Evolutionary conservation across 2,797 vertebrate genomes (phyloP).

Genomic region (Pterois miles): DNA sequence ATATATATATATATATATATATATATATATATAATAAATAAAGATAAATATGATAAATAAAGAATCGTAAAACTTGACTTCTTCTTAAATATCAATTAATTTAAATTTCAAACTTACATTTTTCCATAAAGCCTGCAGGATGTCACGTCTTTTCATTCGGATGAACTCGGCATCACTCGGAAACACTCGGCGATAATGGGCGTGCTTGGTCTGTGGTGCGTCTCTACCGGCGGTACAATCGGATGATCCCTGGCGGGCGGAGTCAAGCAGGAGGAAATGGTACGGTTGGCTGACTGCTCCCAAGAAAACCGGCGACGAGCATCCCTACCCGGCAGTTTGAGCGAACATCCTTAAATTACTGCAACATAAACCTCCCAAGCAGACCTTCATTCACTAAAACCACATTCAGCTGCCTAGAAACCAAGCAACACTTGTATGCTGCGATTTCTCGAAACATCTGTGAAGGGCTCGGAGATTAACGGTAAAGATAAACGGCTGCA

Average conservation of each 20-base stretch:
- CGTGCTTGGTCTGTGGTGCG: conserved; percentile 43
- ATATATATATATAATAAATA: no score
- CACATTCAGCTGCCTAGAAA: background rate
- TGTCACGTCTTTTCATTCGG: background rate
- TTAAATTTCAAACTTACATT: no score
- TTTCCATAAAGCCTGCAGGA: background rate
- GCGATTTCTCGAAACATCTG: conserved; percentile 9
- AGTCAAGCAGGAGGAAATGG: conserved; percentile 75
- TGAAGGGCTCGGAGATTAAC: conserved; percentile 55
- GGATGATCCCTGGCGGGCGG: conserved; percentile 84
- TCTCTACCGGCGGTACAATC: conserved; percentile 69
- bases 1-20: no score
- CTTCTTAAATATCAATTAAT: no score
- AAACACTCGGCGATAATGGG: conserved; percentile 49
- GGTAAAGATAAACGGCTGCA: conserved; percentile 26
- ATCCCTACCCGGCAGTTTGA: conserved; percentile 43
- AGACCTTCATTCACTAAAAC: background rate
- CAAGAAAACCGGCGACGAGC: conserved; percentile 65
- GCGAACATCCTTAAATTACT: background rate
- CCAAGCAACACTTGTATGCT: conserved; percentile 44
- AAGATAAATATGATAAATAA: no score
- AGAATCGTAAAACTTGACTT: no score
- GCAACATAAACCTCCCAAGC: background rate
- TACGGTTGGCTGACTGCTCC: conserved; percentile 44
- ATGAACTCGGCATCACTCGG: conserved; percentile 44